phyloP scores from a whole-genome alignment of 2,113 vertebrate genomes.

The Carlito syrichta region DNA sequence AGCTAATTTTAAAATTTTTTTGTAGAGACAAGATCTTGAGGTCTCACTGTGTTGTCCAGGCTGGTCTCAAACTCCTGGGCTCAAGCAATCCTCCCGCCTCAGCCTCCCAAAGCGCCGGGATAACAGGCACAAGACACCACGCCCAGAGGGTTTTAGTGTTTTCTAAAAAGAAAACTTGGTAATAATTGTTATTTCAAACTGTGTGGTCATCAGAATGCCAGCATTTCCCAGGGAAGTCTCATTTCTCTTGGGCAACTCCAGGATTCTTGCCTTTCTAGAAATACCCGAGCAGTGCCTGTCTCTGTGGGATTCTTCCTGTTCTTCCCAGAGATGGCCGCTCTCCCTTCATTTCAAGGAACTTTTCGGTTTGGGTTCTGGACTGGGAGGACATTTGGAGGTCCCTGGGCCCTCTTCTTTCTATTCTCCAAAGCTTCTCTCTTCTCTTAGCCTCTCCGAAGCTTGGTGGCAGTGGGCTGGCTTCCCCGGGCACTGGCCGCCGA shows the following conservation, averaged over 20 bases:
- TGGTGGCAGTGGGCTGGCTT: not conserved
- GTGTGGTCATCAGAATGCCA: constrained; percentile 82
- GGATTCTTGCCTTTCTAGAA: constrained; percentile 86
- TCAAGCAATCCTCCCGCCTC: no score
- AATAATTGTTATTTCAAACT: constrained; percentile 82
- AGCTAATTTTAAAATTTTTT: no score
- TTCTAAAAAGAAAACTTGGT: constrained; percentile 78
- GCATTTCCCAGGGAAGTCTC: constrained; percentile 87
- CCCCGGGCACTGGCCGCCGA: not conserved
- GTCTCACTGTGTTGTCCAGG: no score
- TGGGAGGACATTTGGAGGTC: not conserved
- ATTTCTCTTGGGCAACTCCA: constrained; percentile 86
- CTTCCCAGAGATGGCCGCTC: constrained; percentile 80
- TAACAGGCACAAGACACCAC: no score
- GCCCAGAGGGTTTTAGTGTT: constrained; percentile 79
- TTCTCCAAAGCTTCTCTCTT: not conserved
- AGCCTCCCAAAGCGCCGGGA: no score
- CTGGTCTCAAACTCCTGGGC: no score
- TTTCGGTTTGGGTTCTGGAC: not conserved
- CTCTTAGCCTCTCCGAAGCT: not conserved
- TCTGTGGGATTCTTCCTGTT: constrained; percentile 86
- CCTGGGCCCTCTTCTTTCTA: accelerated
- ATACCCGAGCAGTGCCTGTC: constrained; percentile 87
- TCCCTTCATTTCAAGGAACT: constrained; percentile 68
- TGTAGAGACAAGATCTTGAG: no score